These are phyloP conservation scores for Megaceryle torquata DNA, from an alignment of 2,113 vertebrate genomes.

Conservation along the genomic window DNA sequence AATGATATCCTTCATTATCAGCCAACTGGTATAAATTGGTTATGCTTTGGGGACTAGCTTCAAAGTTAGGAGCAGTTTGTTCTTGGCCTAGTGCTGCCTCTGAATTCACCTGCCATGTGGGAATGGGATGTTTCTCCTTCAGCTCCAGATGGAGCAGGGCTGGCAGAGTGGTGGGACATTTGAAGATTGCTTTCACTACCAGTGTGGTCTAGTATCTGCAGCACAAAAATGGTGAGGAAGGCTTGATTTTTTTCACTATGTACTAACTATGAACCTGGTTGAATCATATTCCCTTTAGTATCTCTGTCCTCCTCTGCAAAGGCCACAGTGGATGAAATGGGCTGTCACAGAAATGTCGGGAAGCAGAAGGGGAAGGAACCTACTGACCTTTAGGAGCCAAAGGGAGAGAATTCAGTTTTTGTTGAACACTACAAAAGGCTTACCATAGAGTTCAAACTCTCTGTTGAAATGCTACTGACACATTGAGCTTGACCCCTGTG, in stretches of 20 bases:
- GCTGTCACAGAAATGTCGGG: not conserved
- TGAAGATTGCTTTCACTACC: not conserved
- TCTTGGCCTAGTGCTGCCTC: not conserved
- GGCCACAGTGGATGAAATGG: not conserved
- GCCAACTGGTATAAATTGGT: not conserved
- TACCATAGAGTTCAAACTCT: not conserved
- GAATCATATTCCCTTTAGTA: not conserved
- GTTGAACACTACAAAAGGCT: not conserved
- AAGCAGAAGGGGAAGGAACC: not conserved
- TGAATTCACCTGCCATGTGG: not conserved
- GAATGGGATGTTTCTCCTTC: not conserved
- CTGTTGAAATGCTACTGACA: accelerated
- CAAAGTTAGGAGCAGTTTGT: not conserved
- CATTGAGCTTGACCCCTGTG: not conserved
- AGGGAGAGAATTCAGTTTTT: not conserved
- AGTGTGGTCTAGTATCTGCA: not conserved
- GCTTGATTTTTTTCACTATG: not conserved
- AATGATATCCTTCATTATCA: not conserved
- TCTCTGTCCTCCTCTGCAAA: not conserved
- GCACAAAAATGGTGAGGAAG: not conserved
- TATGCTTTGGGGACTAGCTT: not conserved
- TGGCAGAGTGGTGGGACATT: not conserved
- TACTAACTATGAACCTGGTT: not conserved
- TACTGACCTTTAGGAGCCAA: not conserved
- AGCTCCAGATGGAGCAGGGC: not conserved